phyloP scores from a whole-genome alignment of 2,113 vertebrate genomes.

The Percopsis transmontana region DNA sequence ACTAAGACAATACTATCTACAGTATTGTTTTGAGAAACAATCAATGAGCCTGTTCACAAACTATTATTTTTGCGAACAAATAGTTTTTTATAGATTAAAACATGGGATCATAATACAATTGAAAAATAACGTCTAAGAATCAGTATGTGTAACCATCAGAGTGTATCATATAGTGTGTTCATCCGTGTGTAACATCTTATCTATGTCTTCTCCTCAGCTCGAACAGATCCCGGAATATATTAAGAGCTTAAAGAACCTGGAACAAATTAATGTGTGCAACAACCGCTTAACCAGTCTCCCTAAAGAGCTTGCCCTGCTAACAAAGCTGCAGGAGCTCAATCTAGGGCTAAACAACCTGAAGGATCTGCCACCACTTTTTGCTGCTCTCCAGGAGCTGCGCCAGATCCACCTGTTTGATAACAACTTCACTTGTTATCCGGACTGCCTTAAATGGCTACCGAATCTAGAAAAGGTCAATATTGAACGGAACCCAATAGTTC shows the following conservation, averaged over 20 bases:
- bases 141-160: not conserved
- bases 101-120: no score
- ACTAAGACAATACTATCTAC: no score
- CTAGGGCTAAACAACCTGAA: slow-evolving; percentile 87
- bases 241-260: slow-evolving; percentile 79
- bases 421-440: slow-evolving; percentile 75
- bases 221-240: slow-evolving; percentile 81
- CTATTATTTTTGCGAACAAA: no score
- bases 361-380: slow-evolving; percentile 75
- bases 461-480: slow-evolving; percentile 84
- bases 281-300: slow-evolving; percentile 87
- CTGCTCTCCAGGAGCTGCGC: slow-evolving; percentile 79
- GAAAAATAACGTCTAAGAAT: no score
- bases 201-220: slow-evolving; percentile 60
- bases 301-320: slow-evolving; percentile 79
- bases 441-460: slow-evolving; percentile 74
- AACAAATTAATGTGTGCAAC: slow-evolving; percentile 86
- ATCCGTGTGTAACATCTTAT: not conserved
- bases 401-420: slow-evolving; percentile 89
- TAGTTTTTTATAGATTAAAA: no score
- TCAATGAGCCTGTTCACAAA: no score
- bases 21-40: no score
- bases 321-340: slow-evolving; percentile 81
- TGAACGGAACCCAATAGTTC: slow-evolving; percentile 82
- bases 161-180: not conserved